A percentile compares a stretch with the other conserved stretches of the same genome.
phyloP scores from a whole-genome alignment of 2,888 invertebrate genomes.

The Lypha dubia region DNA sequence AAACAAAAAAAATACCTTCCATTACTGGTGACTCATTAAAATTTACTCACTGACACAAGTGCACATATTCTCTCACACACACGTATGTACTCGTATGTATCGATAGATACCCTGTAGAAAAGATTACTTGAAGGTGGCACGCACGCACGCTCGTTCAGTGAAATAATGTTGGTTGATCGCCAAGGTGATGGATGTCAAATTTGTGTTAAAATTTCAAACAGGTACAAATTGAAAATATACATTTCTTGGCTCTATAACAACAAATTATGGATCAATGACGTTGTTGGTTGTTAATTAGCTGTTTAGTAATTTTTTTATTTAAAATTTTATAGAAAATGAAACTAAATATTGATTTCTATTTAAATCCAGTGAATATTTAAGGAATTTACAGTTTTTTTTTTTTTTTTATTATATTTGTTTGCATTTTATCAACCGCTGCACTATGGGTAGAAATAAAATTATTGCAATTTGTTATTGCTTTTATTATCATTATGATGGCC shows the following conservation, averaged over 20 bases:
- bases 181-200: slow-evolving; percentile 69
- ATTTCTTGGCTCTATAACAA: slow-evolving; percentile 56
- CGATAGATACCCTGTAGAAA: slow-evolving; percentile 10
- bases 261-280: slow-evolving; percentile 64
- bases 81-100: no score
- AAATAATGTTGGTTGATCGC: slow-evolving; percentile 57
- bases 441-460: no score
- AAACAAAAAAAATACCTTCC: background rate
- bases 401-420: background rate
- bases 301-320: slow-evolving; percentile 27
- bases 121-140: slow-evolving; percentile 66
- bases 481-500: background rate
- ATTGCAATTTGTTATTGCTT: background rate
- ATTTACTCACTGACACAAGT: background rate
- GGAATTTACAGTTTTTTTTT: slow-evolving; percentile 32
- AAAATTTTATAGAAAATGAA: slow-evolving; percentile 39
- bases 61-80: background rate
- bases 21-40: slow-evolving; percentile 22
- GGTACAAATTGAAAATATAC: slow-evolving; percentile 46
- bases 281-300: slow-evolving; percentile 34
- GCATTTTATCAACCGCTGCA: no score
- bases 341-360: slow-evolving; percentile 15
- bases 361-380: background rate
- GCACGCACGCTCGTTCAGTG: slow-evolving; percentile 58
- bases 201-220: slow-evolving; percentile 67